A percentile compares a stretch with the other conserved stretches of the same genome.
Evolutionary conservation across 2,797 vertebrate genomes (phyloP).

Genomic region (Chanos chanos): DNA sequence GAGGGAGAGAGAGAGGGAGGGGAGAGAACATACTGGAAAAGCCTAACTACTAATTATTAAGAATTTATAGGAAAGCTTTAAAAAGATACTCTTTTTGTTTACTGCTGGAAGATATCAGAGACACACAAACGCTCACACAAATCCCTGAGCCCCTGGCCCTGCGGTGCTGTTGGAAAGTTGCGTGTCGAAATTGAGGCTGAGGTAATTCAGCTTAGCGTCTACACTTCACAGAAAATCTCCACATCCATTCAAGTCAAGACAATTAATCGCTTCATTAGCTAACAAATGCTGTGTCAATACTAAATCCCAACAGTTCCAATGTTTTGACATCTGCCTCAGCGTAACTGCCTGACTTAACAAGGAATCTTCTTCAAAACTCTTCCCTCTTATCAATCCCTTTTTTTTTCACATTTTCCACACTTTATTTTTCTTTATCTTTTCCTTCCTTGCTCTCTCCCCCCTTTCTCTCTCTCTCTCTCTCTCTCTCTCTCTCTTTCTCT

Average conservation of each 20-base stretch:
- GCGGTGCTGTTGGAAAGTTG: neutral
- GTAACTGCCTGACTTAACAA: neutral
- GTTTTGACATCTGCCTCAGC: slow-evolving; percentile 11
- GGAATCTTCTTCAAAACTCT: neutral
- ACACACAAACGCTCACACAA: slow-evolving; percentile 8
- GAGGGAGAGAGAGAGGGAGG: neutral
- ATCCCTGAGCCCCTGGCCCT: neutral
- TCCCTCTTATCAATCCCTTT: neutral
- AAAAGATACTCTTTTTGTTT: slow-evolving; percentile 38
- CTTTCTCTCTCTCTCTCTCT: neutral
- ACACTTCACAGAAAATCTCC: slow-evolving; percentile 21
- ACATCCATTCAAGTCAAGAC: slow-evolving; percentile 21
- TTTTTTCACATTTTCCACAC: slow-evolving; percentile 24
- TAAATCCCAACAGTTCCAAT: slow-evolving; percentile 7
- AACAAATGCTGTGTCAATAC: slow-evolving; percentile 17
- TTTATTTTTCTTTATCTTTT: slow-evolving; percentile 34
- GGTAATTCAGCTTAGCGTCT: slow-evolving; percentile 27
- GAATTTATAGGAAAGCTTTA: slow-evolving; percentile 37
- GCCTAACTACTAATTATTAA: slow-evolving; percentile 35
- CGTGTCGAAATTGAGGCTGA: neutral
- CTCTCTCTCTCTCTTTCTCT: slow-evolving; percentile 9
- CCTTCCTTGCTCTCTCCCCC: slow-evolving; percentile 27
- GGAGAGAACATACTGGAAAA: slow-evolving; percentile 29
- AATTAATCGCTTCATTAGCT: slow-evolving; percentile 39
- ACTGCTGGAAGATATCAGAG: slow-evolving; percentile 24